These are phyloP conservation scores for Meliscaeva auricollis DNA, from an alignment of 2,888 invertebrate genomes.

Conservation along the genomic window DNA sequence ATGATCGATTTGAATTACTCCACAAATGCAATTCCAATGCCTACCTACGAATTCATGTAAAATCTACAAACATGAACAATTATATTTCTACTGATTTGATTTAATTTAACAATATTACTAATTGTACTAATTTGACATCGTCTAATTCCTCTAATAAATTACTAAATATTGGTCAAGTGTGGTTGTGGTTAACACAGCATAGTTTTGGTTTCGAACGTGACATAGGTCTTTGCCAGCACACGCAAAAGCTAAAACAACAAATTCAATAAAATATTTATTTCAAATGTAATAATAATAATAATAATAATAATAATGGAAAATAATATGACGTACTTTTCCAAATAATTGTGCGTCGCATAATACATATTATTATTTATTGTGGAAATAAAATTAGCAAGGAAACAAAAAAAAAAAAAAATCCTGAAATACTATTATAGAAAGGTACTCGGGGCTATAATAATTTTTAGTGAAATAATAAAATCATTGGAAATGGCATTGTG, in stretches of 20 bases:
- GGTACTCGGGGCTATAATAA: background rate
- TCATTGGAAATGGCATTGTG: slow-evolving; percentile 5
- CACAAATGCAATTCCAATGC: slow-evolving; percentile 53
- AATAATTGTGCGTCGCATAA: slow-evolving; percentile 8
- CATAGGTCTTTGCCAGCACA: slow-evolving; percentile 29
- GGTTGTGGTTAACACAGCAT: slow-evolving; percentile 59
- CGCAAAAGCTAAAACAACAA: slow-evolving; percentile 28
- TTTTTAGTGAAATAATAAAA: slow-evolving; percentile 12
- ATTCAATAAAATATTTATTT: slow-evolving; percentile 48
- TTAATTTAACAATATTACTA: slow-evolving; percentile 72
- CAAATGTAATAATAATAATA: slow-evolving; percentile 28
- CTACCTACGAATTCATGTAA: slow-evolving; percentile 23
- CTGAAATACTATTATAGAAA: slow-evolving; percentile 60
- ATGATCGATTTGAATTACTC: background rate
- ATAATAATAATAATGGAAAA: slow-evolving; percentile 25
- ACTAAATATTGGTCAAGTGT: slow-evolving; percentile 66
- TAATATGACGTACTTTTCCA: slow-evolving; percentile 5
- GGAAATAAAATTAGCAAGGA: background rate
- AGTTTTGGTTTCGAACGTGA: slow-evolving; percentile 61
- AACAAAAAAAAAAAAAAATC: slow-evolving; percentile 15
- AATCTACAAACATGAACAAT: slow-evolving; percentile 42
- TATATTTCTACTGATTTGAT: slow-evolving; percentile 61
- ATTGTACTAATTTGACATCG: slow-evolving; percentile 73
- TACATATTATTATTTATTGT: background rate
- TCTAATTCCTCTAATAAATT: slow-evolving; percentile 74